These are phyloP conservation scores for Calephelis nemesis DNA, from an alignment of 1,140 invertebrate genomes.

Conservation along the genomic window DNA sequence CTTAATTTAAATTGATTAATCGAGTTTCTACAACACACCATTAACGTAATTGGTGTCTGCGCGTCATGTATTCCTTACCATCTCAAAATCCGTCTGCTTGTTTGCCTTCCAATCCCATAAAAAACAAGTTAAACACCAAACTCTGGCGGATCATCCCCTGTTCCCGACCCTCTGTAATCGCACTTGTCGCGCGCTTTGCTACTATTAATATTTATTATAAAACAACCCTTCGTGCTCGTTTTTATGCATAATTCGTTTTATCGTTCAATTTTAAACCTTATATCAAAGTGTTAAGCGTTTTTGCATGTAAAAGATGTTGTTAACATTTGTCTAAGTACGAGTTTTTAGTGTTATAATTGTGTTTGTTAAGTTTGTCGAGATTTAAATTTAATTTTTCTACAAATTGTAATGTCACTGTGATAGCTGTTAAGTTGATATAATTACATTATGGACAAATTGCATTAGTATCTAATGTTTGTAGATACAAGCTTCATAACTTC, in stretches of 20 bases:
- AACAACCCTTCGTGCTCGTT: slow-evolving; percentile 17
- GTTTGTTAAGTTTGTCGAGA: background rate
- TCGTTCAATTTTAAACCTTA: slow-evolving; percentile 4
- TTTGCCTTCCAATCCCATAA: too few species aligned
- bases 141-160: background rate
- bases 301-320: too few species aligned
- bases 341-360: background rate
- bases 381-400: slow-evolving; percentile 1
- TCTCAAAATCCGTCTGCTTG: too few species aligned
- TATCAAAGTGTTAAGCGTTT: background rate
- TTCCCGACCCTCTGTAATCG: background rate
- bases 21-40: too few species aligned
- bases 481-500: too few species aligned
- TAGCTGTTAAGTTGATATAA: background rate
- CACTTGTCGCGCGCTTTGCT: slow-evolving; percentile 1
- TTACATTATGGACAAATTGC: too few species aligned
- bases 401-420: background rate
- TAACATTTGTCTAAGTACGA: too few species aligned
- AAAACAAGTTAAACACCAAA: background rate
- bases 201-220: slow-evolving; percentile 26
- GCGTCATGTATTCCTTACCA: too few species aligned
- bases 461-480: too few species aligned
- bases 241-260: background rate
- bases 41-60: too few species aligned
- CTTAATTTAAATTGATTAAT: too few species aligned